phyloP scores from a whole-genome alignment of 2,888 invertebrate species.

The Incurvaria masculella region DNA sequence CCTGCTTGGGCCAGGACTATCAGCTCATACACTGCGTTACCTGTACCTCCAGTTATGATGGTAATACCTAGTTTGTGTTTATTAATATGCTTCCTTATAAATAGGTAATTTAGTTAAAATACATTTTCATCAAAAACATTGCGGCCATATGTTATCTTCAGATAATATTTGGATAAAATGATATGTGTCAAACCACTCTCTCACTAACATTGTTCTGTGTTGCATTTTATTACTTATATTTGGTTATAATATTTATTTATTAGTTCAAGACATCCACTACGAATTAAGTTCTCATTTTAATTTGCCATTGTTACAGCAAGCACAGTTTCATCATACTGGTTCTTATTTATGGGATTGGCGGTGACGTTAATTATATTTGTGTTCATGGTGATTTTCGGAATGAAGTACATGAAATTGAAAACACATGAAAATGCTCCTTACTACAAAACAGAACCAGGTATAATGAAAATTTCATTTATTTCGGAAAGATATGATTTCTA shows the following conservation, averaged over 20 bases:
- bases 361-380: constrained; percentile 45
- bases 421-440: constrained; percentile 42
- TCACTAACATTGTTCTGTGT: too few species aligned
- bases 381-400: constrained; percentile 39
- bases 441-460: constrained; percentile 45
- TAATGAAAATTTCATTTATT: constrained; percentile 9
- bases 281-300: too few species aligned
- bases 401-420: constrained; percentile 47
- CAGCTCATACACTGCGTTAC: constrained; percentile 41
- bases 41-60: constrained; percentile 32
- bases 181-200: too few species aligned
- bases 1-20: constrained; percentile 41
- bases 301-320: not conserved
- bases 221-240: too few species aligned
- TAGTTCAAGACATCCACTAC: too few species aligned
- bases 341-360: constrained; percentile 36
- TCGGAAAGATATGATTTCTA: too few species aligned
- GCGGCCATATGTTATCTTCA: too few species aligned
- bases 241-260: too few species aligned
- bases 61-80: constrained; percentile 38
- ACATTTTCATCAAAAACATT: not conserved
- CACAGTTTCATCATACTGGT: constrained; percentile 46
- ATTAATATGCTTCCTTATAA: constrained; percentile 28
- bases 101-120: not conserved
- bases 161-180: too few species aligned